Evolutionary conservation across 2,888 invertebrate species (phyloP), one percentile per base, ranked within the genome.

Genomic region (Miltochrista miniata): DNA sequence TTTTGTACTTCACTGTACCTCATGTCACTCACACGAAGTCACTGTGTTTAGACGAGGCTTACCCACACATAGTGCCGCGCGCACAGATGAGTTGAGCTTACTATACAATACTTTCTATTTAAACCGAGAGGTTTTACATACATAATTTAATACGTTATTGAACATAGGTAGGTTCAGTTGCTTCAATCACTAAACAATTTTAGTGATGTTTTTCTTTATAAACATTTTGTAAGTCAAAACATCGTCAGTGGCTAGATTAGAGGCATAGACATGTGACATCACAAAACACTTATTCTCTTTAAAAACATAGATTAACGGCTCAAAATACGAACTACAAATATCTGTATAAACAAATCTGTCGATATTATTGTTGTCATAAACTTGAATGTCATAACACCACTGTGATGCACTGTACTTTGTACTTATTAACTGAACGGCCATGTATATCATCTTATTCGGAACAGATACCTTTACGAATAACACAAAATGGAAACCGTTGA

Each of bases 371-470:
- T 89, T 87, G 38, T 87, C 81, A 54, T 80, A 90, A 1, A 89
- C 48, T 7, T 88, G 82, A 1, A 89, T 54, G 51, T 87, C 83
- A 48, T 85, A 89, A 0, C 47, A 57, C 89, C 90, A 90, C 56
- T 86, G 87, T 0, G 57, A 45, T 0, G 89, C 87, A 54, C 83
- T 82, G 0, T 61, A 34, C 12, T 66, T 68, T 0, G 85, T 82
- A 0, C 87, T 85, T 0, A 87, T 53, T 0, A 86, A 59, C 45
- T 87, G 87, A 0, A 68, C 73, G 0, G 75, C 56, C 72, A 87
- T 78, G 54, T 68, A 84, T 1, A 89, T 53, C 10, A 57, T 69
- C 1, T 70, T 56, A 0, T 71, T 49, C 0, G 1, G 0, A 15
- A 7, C 33, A 10, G 76, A 72, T 0, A 83, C 68, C 56, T 78